A percentile compares a stretch with the other conserved stretches of the same genome.
Evolutionary conservation across 2,797 vertebrate genomes (phyloP).

Genomic region (Spondyliosoma cantharus): DNA sequence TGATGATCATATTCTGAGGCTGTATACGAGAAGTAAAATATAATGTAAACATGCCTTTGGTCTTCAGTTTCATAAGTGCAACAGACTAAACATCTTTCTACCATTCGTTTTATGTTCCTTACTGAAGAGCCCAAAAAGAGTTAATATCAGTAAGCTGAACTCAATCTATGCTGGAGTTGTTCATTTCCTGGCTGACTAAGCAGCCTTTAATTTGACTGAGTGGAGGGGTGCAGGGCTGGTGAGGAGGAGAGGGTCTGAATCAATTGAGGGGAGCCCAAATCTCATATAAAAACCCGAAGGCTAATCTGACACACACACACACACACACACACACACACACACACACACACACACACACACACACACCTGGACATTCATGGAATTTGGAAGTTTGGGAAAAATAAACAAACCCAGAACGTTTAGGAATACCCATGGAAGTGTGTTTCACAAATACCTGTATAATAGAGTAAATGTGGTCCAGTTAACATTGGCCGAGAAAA

Average conservation of each 20-base stretch:
- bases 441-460: too few relatives aligned
- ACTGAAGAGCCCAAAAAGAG: background rate
- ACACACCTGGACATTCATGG: background rate
- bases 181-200: slow-evolving; percentile 10
- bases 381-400: too few relatives aligned
- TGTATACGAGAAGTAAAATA: background rate
- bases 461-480: too few relatives aligned
- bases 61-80: background rate
- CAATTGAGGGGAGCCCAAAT: background rate
- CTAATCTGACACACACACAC: background rate
- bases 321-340: too few relatives aligned
- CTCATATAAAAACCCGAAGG: background rate
- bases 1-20: background rate
- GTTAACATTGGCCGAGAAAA: too few relatives aligned
- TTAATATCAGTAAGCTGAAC: background rate
- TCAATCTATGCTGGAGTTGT: background rate
- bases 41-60: background rate
- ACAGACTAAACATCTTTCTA: background rate
- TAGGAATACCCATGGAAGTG: too few relatives aligned
- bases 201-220: slow-evolving; percentile 13
- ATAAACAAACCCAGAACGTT: too few relatives aligned
- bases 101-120: background rate
- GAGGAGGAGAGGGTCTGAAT: background rate
- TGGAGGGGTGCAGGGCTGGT: background rate
- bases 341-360: background rate